Percentiles rank a stretch among this genome's conserved stretches.
These are phyloP conservation scores for Riparia riparia DNA, from an alignment of 2,113 vertebrate species.

Conservation along the genomic window DNA sequence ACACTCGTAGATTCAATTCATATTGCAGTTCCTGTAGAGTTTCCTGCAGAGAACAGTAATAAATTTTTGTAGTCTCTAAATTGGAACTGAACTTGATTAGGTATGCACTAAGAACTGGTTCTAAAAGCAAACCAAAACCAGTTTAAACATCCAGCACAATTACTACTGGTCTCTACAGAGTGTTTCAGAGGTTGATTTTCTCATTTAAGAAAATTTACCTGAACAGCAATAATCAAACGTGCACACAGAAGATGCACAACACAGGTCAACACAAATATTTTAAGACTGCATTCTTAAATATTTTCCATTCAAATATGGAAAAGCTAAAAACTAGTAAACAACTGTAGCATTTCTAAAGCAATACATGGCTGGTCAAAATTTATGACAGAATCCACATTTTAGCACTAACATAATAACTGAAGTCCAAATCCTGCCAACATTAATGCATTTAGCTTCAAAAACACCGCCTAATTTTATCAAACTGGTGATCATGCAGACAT, in stretches of 20 bases:
- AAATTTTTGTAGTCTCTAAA: neutral
- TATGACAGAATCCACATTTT: neutral
- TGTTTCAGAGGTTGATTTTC: neutral
- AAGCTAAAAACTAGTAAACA: neutral
- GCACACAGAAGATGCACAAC: neutral
- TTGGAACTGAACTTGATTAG: neutral
- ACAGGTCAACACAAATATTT: neutral
- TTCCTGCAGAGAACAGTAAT: neutral
- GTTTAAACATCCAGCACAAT: neutral
- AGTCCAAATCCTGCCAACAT: neutral
- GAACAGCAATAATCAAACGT: neutral
- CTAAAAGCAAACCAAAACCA: neutral
- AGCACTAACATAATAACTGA: neutral
- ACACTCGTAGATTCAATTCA: neutral
- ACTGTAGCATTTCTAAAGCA: neutral
- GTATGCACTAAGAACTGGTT: neutral
- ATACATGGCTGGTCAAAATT: neutral
- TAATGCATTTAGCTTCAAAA: neutral
- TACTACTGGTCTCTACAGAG: neutral
- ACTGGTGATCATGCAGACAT: neutral
- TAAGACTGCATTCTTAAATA: neutral
- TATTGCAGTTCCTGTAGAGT: neutral
- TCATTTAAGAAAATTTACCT: neutral
- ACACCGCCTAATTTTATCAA: neutral
- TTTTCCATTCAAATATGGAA: neutral